Percentiles rank a stretch among this genome's conserved stretches.
These are phyloP conservation scores for Mimachlamys varia DNA, from an alignment of 2,888 invertebrate species.

Conservation along the genomic window DNA sequence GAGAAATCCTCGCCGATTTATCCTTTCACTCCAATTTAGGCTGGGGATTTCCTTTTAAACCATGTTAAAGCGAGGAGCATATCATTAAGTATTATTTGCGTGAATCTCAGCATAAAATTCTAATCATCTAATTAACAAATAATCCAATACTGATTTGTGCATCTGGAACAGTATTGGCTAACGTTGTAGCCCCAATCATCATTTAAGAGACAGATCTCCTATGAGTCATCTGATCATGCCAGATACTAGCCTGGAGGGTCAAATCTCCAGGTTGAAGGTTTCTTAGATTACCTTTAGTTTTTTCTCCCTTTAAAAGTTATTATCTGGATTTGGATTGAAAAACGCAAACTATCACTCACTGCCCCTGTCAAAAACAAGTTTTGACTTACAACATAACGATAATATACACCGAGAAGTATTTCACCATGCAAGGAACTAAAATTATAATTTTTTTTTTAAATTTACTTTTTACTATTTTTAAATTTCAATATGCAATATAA, in stretches of 20 bases:
- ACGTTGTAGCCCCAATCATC: neutral
- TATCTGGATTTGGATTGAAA: neutral
- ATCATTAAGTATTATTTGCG: conserved; percentile 13
- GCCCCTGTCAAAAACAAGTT: neutral
- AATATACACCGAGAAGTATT: neutral
- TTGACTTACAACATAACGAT: neutral
- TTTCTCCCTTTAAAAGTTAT: neutral
- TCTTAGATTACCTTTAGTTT: neutral
- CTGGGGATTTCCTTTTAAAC: neutral
- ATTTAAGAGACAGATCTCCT: neutral
- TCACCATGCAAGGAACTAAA: neutral
- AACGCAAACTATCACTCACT: neutral
- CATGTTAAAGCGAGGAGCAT: neutral
- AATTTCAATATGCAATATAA: neutral
- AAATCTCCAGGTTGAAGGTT: neutral
- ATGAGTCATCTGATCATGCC: too few species aligned
- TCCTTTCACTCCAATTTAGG: neutral
- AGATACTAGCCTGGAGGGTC: neutral
- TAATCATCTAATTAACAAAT: conserved; percentile 30
- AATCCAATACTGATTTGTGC: conserved; percentile 32
- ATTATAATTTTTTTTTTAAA: too few species aligned
- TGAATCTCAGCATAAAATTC: conserved; percentile 28
- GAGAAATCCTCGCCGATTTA: neutral
- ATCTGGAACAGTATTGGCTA: neutral
- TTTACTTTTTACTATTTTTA: too few species aligned